Conservation (phyloP, 2,113 vertebrate genomes). For the Eolophus roseicapilla region DNA sequence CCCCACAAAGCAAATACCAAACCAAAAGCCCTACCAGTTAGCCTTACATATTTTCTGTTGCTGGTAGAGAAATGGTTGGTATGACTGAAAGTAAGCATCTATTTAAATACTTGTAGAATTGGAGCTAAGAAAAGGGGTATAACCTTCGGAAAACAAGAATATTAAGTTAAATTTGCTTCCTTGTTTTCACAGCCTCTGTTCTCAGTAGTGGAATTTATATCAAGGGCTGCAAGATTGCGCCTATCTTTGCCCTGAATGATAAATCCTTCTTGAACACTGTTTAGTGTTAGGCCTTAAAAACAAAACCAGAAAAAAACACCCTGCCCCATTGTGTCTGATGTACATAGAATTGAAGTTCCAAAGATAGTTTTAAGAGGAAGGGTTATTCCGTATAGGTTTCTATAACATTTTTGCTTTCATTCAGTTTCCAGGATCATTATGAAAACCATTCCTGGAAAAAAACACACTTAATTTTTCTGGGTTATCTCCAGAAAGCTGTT, state of each 20-base stretch:
- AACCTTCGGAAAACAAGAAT: background rate
- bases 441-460: background rate
- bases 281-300: background rate
- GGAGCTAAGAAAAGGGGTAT: background rate
- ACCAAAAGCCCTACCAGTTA: background rate
- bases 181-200: background rate
- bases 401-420: background rate
- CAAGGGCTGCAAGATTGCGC: background rate
- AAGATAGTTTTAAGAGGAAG: background rate
- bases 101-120: background rate
- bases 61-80: background rate
- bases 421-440: background rate
- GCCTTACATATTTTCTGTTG: background rate
- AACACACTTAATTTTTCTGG: background rate
- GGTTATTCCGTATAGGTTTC: background rate
- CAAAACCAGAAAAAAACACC: background rate
- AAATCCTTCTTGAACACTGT: background rate
- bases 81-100: background rate
- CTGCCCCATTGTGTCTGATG: background rate
- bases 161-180: background rate
- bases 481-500: background rate
- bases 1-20: background rate
- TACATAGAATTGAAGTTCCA: background rate
- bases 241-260: background rate
- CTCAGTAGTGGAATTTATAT: background rate